These are phyloP conservation scores for Archivesica marissinica DNA, from an alignment of 1,140 invertebrate species.

Conservation along the genomic window DNA sequence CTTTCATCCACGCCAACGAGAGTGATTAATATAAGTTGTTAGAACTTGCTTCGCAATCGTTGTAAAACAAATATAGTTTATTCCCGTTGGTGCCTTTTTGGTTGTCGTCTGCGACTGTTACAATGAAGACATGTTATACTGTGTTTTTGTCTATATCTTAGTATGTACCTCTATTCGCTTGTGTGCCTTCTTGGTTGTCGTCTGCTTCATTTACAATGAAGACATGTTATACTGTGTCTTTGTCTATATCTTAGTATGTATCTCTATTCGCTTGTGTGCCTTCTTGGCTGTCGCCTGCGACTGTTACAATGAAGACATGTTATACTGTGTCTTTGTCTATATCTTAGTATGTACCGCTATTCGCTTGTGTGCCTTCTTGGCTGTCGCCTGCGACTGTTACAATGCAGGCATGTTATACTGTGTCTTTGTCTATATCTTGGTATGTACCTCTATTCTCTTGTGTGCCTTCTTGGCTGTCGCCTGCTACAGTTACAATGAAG, in stretches of 20 bases:
- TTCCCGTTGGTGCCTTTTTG: constrained; percentile 45
- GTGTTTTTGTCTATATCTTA: too few species aligned
- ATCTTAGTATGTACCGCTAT: too few species aligned
- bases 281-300: constrained; percentile 60
- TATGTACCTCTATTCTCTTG: constrained; percentile 52
- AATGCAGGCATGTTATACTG: constrained; percentile 47
- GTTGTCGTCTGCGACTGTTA: constrained; percentile 63
- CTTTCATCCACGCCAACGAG: too few species aligned
- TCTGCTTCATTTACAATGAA: constrained; percentile 57
- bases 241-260: constrained; percentile 40
- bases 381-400: constrained; percentile 63
- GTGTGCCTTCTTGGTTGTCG: constrained; percentile 50
- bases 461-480: too few species aligned
- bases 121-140: constrained; percentile 50
- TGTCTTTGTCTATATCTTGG: constrained; percentile 46
- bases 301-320: too few species aligned
- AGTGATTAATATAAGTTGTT: too few species aligned
- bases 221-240: constrained; percentile 53
- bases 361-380: constrained; percentile 44
- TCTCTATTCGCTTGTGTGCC: constrained; percentile 49
- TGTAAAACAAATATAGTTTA: too few species aligned
- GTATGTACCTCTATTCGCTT: constrained; percentile 53
- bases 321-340: too few species aligned
- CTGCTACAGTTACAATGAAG: too few species aligned
- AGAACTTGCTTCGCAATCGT: too few species aligned